Evolutionary conservation across 37 sponge, comb jelly and placozoan genomes (phyloP).

Genomic region (Aplysina aerophoba): DNA sequence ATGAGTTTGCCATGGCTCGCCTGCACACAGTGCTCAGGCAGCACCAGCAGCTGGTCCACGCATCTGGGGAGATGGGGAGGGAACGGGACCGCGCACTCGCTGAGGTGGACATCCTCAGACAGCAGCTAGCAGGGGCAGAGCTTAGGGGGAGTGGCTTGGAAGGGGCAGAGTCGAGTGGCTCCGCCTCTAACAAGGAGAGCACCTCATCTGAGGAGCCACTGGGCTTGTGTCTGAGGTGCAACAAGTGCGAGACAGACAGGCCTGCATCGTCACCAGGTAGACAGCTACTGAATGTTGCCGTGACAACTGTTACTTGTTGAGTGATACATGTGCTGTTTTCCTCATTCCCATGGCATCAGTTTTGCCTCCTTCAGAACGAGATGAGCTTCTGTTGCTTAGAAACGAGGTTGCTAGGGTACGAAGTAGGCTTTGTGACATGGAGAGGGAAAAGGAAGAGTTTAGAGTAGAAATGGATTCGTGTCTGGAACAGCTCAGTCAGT

Average conservation of each 20-base stretch:
- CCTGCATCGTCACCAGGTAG: too few species aligned
- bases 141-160: background rate
- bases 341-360: background rate
- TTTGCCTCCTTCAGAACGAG: slow-evolving; percentile 25
- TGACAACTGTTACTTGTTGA: too few species aligned
- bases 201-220: background rate
- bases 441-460: slow-evolving; percentile 8
- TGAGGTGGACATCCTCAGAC: slow-evolving; percentile 34
- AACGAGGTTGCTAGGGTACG: slow-evolving; percentile 26
- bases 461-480: slow-evolving; percentile 3
- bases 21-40: slow-evolving; percentile 3
- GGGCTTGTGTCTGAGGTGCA: too few species aligned
- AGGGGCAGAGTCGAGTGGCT: background rate
- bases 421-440: background rate
- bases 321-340: background rate
- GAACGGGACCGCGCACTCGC: slow-evolving; percentile 58
- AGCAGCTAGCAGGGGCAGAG: background rate
- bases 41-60: slow-evolving; percentile 28
- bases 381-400: slow-evolving; percentile 27
- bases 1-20: slow-evolving; percentile 60
- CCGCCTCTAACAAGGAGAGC: slow-evolving; percentile 4
- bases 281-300: background rate
- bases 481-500: slow-evolving; percentile 15
- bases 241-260: too few species aligned
- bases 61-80: slow-evolving; percentile 61